Conservation (phyloP, 64 coral and sea anemone genomes). For the Montipora foliosa region DNA sequence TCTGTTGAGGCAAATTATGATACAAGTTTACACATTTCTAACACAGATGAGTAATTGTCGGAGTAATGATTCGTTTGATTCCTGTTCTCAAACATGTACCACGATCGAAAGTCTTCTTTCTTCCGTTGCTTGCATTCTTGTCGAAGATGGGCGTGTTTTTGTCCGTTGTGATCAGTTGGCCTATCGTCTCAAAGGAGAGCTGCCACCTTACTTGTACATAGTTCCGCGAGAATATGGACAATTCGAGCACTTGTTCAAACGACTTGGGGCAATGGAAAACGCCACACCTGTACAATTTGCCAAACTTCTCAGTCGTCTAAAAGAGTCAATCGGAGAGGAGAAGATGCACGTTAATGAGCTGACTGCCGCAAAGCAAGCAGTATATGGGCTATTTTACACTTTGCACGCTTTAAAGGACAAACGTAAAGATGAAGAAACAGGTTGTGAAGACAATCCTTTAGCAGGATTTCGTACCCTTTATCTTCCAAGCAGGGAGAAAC, state of each 20-base stretch:
- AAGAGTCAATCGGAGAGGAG: constrained; percentile 38
- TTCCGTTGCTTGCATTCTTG: constrained; percentile 64
- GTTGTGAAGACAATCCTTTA: background rate
- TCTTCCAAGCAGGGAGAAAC: constrained; percentile 49
- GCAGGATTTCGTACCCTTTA: constrained; percentile 47
- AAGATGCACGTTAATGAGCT: constrained; percentile 74
- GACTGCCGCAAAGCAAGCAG: constrained; percentile 65
- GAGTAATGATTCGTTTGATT: background rate
- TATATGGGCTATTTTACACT: constrained; percentile 66
- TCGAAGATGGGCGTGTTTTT: constrained; percentile 85
- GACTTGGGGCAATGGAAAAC: constrained; percentile 85
- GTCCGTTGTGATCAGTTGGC: constrained; percentile 86
- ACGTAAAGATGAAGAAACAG: background rate
- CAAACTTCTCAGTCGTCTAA: constrained; percentile 60
- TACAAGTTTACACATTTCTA: constrained; percentile 60
- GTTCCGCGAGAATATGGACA: constrained; percentile 78
- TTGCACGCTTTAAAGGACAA: constrained; percentile 26
- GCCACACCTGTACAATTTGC: constrained; percentile 80
- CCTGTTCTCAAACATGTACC: no score
- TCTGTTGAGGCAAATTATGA: constrained; percentile 73
- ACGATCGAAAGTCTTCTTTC: constrained; percentile 16
- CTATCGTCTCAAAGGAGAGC: constrained; percentile 38
- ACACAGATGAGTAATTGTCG: background rate
- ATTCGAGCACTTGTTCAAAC: constrained; percentile 81
- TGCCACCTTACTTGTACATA: constrained; percentile 87